Base-by-base conservation (phyloP, 2,797 vertebrate genomes). In the Schizopygopsis pylzovi region DNA sequence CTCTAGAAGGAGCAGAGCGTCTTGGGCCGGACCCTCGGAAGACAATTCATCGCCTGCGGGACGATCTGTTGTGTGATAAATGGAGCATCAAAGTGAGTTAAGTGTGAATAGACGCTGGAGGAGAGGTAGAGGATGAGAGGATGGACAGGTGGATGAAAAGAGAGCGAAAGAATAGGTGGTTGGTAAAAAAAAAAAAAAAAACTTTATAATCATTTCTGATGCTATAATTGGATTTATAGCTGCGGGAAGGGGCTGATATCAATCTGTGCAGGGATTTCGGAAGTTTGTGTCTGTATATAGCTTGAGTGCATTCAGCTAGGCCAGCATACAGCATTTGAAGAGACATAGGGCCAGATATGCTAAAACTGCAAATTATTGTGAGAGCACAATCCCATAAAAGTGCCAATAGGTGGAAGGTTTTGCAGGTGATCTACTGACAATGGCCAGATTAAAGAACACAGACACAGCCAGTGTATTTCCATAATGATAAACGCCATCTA, bases 21-120 rank as follows among this genome's bases (percentile, higher is more conserved):
- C 28, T 41, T 28, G n/a, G 59, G 85, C 79, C 1, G 33, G 80
- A 68, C 47, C 73, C 45, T 54, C 41, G 25, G 52, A 88, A 86
- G 72, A 80, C 68, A 67, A 79, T 80, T 61, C 65, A 59, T 79
- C 81, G 70, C 79, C 84, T 67, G 73, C 9, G 45, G 81, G 73
- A 65, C 20, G 25, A 83, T 83, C 81, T 82, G 43, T 71, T 59
- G 52, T 79, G 77, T 80, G 85, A 85, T 72, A 87, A 84, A 89
- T 80, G 76, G 85, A 90, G 85, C 83, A 87, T 88, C 83, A 83
- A 87, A 90, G 79, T 83, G 63, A 89, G 87, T 83, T 88, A 85
- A 72, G 77, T 81, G 70, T 72, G 83, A 85, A 75, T 65, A 47
- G 54, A 56, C 18, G 85, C 65, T 81, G 79, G 86, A 78, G n/a